phyloP scores from a whole-genome alignment of 2,113 vertebrate genomes.

The Cichladusa arquata region DNA sequence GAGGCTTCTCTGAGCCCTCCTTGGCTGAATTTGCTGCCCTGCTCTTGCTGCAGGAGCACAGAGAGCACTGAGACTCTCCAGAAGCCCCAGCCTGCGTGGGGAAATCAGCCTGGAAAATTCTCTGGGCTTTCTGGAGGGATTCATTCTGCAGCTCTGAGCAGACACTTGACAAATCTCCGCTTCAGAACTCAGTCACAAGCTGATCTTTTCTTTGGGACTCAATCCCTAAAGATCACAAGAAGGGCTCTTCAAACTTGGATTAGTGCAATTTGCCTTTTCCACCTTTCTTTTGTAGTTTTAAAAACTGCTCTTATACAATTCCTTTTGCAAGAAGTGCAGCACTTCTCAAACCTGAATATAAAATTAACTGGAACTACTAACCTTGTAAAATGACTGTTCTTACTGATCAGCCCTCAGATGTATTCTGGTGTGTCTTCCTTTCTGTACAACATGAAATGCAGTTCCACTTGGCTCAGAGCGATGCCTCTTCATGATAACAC shows the following conservation, averaged over 20 bases:
- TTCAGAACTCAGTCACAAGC: conserved; percentile 6
- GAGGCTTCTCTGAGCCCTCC: background rate
- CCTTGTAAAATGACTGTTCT: conserved; percentile 22
- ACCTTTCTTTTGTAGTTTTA: conserved; percentile 51
- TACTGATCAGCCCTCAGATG: conserved; percentile 14
- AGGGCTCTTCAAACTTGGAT: conserved; percentile 46
- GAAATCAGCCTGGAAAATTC: background rate
- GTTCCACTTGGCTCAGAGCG: conserved; percentile 14
- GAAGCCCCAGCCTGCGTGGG: background rate
- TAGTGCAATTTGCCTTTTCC: conserved; percentile 48
- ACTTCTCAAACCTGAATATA: conserved; percentile 52
- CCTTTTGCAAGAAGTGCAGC: conserved; percentile 39
- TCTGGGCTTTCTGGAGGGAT: background rate
- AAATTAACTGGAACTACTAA: conserved; percentile 49
- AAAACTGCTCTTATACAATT: conserved; percentile 27
- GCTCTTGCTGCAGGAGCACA: background rate
- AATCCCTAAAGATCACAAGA: conserved; percentile 37
- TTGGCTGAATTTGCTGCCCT: background rate
- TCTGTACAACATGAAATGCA: background rate
- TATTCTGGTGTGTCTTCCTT: background rate
- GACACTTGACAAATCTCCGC: background rate
- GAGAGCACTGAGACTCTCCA: background rate
- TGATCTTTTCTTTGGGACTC: conserved; percentile 15
- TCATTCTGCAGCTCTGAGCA: background rate
- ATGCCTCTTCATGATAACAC: conserved; percentile 8